Percentiles rank a stretch among this genome's conserved stretches.
Conservation (phyloP, 2,797 vertebrate species). For the Acipenser oxyrinchus region DNA sequence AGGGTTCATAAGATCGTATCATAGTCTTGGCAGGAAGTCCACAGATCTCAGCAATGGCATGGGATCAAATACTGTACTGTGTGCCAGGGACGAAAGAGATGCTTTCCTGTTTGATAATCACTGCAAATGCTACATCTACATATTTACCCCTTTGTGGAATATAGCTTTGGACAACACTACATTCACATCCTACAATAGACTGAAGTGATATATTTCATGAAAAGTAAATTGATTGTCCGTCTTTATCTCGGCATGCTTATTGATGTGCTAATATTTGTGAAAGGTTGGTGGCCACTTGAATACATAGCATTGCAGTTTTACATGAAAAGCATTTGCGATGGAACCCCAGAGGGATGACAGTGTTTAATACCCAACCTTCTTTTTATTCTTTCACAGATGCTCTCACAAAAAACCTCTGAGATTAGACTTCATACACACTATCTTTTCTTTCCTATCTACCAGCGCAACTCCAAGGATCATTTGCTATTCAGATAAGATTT, state of each 20-base stretch:
- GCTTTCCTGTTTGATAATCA: background rate
- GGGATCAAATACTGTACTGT: too few relatives aligned
- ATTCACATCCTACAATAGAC: conserved; percentile 12
- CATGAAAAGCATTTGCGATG: conserved; percentile 34
- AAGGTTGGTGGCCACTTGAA: conserved; percentile 20
- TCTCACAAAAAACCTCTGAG: conserved; percentile 29
- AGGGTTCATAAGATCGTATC: too few relatives aligned
- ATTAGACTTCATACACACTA: conserved; percentile 41
- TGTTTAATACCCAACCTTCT: conserved; percentile 30
- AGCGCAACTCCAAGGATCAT: conserved; percentile 46
- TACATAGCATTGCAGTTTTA: conserved; percentile 25
- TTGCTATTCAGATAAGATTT: conserved; percentile 51
- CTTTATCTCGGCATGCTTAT: conserved; percentile 22
- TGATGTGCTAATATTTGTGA: conserved; percentile 40
- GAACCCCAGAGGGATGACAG: conserved; percentile 27
- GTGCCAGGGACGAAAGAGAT: background rate
- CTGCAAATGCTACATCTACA: background rate
- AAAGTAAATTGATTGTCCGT: conserved; percentile 27
- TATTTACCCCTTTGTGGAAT: conserved; percentile 8
- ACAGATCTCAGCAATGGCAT: too few relatives aligned
- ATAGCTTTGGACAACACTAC: conserved; percentile 36
- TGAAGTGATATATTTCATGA: conserved; percentile 24
- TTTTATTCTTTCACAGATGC: conserved; percentile 37
- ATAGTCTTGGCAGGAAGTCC: too few relatives aligned
- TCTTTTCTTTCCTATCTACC: conserved; percentile 35